Conservation (phyloP, 1,140 invertebrate species). For the Oreohelix idahoensis region DNA sequence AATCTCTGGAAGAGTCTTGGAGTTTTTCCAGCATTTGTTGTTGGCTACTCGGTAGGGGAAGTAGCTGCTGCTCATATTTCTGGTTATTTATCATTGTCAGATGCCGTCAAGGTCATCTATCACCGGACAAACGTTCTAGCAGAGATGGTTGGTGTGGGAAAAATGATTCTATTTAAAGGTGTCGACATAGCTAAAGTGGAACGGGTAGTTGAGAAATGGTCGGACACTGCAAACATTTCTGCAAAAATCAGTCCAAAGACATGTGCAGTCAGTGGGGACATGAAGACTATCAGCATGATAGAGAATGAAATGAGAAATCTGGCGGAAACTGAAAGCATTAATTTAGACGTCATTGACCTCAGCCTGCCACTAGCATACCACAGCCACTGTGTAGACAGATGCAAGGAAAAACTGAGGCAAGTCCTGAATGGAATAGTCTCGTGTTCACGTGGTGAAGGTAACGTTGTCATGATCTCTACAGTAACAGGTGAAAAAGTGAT, state of each 20-base stretch:
- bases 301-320: constrained; percentile 14
- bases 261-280: constrained; percentile 57
- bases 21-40: constrained; percentile 51
- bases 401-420: constrained; percentile 36
- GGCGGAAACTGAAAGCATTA: neutral
- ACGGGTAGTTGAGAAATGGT: constrained; percentile 35
- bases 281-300: constrained; percentile 33
- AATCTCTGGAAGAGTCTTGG: constrained; percentile 53
- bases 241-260: constrained; percentile 52
- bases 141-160: constrained; percentile 43
- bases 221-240: constrained; percentile 50
- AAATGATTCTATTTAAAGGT: constrained; percentile 56
- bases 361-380: constrained; percentile 55
- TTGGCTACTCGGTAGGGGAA: constrained; percentile 64
- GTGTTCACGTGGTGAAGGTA: neutral
- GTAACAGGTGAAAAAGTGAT: constrained; percentile 47
- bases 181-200: constrained; percentile 30
- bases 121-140: constrained; percentile 48
- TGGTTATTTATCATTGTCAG: constrained; percentile 49
- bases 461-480: constrained; percentile 49
- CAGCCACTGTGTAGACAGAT: constrained; percentile 46
- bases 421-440: neutral
- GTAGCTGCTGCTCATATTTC: constrained; percentile 58
- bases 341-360: constrained; percentile 32
- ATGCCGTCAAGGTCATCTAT: constrained; percentile 58